Evolutionary conservation across 2,888 invertebrate genomes (phyloP).

Genomic region (Drosophila paracracens): DNA sequence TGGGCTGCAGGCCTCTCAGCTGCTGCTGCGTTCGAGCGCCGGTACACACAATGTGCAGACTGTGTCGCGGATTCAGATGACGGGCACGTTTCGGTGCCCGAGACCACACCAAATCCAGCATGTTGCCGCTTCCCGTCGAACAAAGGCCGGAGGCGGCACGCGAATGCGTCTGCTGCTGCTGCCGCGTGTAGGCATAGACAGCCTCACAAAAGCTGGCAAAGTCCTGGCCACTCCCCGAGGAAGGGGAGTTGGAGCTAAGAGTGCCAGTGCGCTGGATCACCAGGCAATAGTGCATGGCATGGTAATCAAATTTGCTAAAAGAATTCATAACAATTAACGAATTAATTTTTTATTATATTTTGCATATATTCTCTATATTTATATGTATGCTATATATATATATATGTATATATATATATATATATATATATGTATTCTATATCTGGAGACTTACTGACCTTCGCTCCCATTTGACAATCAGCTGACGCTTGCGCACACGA

Average conservation of each 20-base stretch:
- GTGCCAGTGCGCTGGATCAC: constrained; percentile 78
- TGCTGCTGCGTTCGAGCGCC: constrained; percentile 83
- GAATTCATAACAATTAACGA: background rate
- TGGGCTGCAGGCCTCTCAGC: constrained; percentile 79
- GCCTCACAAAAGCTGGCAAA: constrained; percentile 70
- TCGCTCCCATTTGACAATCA: constrained; percentile 84
- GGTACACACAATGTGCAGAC: constrained; percentile 82
- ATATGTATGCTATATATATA: background rate
- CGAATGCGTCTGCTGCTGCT: constrained; percentile 31
- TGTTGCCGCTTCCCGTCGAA: constrained; percentile 43
- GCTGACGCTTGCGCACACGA: constrained; percentile 84
- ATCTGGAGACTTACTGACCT: constrained; percentile 52
- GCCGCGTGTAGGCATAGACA: constrained; percentile 57
- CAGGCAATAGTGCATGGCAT: constrained; percentile 84
- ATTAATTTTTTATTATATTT: background rate
- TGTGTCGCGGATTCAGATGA: constrained; percentile 73
- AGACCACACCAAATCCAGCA: constrained; percentile 80
- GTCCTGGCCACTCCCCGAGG: constrained; percentile 66
- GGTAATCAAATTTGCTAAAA: constrained; percentile 83
- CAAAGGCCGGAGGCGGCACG: constrained; percentile 27
- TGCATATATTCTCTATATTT: background rate
- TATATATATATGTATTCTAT: background rate
- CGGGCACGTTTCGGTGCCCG: constrained; percentile 76
- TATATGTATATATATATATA: background rate
- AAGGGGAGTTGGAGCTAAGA: background rate